Base-by-base conservation (phyloP, 2,113 vertebrate species). In the Gavialis gangeticus region DNA sequence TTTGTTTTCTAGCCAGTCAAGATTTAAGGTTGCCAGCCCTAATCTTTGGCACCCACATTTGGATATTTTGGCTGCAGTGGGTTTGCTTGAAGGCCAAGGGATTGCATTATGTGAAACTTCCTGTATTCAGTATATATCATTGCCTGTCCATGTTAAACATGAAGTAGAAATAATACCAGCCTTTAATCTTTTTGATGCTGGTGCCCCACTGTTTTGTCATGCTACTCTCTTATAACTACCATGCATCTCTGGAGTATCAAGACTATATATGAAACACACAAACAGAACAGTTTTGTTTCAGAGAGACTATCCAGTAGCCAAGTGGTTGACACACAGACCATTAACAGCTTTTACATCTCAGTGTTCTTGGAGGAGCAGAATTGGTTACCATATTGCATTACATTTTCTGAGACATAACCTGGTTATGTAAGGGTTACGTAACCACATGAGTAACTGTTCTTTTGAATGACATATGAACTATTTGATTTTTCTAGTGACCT, bases 401-500 rank as follows among this genome's bases (percentile, higher is more conserved):
- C 67, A 34, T 2, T n/a, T 37, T 78, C 15, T 10, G 16, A 46
- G 46, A 46, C 46, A 1, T 66, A 83, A 22, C 3, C 17, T 6
- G 19, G 11, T 2, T 4, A 27, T 34, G 34, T 34, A 75, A 58
- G 34, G 17, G 89, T 19, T 60, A n/a, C 63, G n/a, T 37, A 79
- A 73, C 24, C 24, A 60, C n/a, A 10, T n/a, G 18, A 30, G 19
- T 60, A 25, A 30, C n/a, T 34, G 57, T 57, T 58, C 22, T 37
- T 30, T 30, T 78, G 56, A 58, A 24, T n/a, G 21, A 59, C 14
- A 62, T 87, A 85, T 4, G 24, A 73, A 73, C 34, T 73, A 21
- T 37, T 73, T 30, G 4, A 10, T 37, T 92, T 91, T 92, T 81
- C 75, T 85, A 24, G 91, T 71, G 16, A 12, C 22, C 87, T 92